A percentile compares a stretch with the other conserved stretches of the same genome.
Conservation (phyloP, 2,888 invertebrate genomes). For the Orchestes rusci region DNA sequence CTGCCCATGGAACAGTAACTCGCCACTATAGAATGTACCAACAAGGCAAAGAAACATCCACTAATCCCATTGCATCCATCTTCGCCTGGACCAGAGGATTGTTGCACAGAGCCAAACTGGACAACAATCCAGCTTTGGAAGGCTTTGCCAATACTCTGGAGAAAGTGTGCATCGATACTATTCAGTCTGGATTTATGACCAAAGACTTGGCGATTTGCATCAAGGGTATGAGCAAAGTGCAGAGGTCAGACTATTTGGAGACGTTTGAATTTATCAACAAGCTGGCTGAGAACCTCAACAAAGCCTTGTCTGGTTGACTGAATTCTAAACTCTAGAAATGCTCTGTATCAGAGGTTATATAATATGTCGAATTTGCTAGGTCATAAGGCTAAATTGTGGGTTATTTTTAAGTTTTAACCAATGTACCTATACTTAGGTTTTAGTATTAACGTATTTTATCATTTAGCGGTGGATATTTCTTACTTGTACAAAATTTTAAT, state of each 20-base stretch:
- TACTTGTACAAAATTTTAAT: too few relatives aligned
- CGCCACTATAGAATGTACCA: constrained; percentile 61
- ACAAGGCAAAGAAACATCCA: constrained; percentile 91
- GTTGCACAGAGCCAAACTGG: constrained; percentile 88
- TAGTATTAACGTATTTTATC: too few relatives aligned
- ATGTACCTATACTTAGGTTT: too few relatives aligned
- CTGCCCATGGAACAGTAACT: constrained; percentile 84
- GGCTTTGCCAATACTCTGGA: constrained; percentile 84
- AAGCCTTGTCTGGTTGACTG: too few relatives aligned
- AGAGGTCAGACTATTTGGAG: constrained; percentile 81
- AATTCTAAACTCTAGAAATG: too few relatives aligned
- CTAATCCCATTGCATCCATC: constrained; percentile 98
- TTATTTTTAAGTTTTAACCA: too few relatives aligned
- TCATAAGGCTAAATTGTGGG: too few relatives aligned
- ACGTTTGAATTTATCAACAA: constrained; percentile 97
- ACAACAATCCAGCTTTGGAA: constrained; percentile 68
- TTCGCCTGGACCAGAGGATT: constrained; percentile 91
- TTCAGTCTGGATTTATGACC: constrained; percentile 93
- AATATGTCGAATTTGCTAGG: too few relatives aligned
- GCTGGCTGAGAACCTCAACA: constrained; percentile 78
- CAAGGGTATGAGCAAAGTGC: constrained; percentile 79
- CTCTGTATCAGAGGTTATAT: too few relatives aligned
- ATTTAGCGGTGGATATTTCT: too few relatives aligned
- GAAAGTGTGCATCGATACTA: constrained; percentile 87
- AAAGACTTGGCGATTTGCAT: constrained; percentile 98